A percentile compares a stretch with the other conserved stretches of the same genome.
Evolutionary conservation across 2,797 vertebrate genomes (phyloP).

Genomic region (Channa striata): DNA sequence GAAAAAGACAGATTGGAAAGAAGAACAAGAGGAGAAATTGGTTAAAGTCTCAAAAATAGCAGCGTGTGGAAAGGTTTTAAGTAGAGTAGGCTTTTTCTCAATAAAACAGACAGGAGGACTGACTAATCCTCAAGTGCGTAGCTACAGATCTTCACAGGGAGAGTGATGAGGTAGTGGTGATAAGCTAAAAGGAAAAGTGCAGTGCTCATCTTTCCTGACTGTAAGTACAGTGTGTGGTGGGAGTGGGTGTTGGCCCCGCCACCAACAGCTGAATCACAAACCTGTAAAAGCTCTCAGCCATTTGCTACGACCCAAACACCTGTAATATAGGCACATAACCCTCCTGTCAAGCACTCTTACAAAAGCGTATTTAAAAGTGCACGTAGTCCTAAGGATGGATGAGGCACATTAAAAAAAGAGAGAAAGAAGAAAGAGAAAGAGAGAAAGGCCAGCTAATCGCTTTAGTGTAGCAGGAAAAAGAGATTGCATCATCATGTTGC

Average conservation of each 20-base stretch:
- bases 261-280: conserved; percentile 66
- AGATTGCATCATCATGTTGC: conserved; percentile 79
- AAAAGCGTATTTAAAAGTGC: conserved; percentile 26
- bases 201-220: conserved; percentile 38
- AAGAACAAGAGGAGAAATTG: conserved; percentile 44
- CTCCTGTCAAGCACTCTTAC: conserved; percentile 39
- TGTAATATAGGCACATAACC: conserved; percentile 23
- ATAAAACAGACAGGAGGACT: conserved; percentile 48
- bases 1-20: conserved; percentile 11
- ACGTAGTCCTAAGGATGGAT: conserved; percentile 34
- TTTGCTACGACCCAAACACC: conserved; percentile 27
- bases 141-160: conserved; percentile 45
- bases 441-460: conserved; percentile 50
- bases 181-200: conserved; percentile 22
- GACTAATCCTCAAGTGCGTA: conserved; percentile 55
- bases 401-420: conserved; percentile 8
- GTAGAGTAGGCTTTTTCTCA: conserved; percentile 36
- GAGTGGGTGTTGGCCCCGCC: conserved; percentile 56
- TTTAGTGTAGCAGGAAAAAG: conserved; percentile 62
- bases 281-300: conserved; percentile 48
- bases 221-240: conserved; percentile 55
- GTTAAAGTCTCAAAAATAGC: conserved; percentile 58
- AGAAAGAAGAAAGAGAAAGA: conserved; percentile 26
- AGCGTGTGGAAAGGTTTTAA: conserved; percentile 29
- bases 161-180: conserved; percentile 26